phyloP scores from a whole-genome alignment of 2,113 vertebrate species.

The Cyphomyrus discorhynchus region DNA sequence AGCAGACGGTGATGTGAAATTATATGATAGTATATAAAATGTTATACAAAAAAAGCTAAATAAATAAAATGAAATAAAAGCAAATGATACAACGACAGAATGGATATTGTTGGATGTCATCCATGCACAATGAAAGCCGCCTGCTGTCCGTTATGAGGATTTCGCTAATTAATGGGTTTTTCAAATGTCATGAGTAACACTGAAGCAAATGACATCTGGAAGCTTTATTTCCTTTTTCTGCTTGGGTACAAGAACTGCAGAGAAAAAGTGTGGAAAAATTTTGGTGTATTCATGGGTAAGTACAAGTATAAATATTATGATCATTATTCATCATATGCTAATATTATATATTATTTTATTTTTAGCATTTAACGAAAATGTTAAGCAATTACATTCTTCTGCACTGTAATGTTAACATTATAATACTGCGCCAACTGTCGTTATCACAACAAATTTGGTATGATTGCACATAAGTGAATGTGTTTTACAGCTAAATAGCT shows the following conservation, averaged over 20 bases:
- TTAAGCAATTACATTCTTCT: background rate
- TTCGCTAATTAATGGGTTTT: background rate
- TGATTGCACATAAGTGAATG: background rate
- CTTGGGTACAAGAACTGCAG: background rate
- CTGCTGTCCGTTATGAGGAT: background rate
- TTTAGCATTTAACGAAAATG: background rate
- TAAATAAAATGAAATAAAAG: background rate
- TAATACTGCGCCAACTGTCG: background rate
- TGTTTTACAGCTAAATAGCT: background rate
- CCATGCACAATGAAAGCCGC: background rate
- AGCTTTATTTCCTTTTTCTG: background rate
- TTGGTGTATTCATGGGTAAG: background rate
- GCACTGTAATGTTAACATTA: background rate
- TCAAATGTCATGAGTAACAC: background rate
- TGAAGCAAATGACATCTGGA: background rate
- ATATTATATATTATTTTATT: background rate
- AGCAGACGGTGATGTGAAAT: background rate
- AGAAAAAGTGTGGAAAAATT: background rate
- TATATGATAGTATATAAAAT: background rate
- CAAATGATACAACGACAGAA: background rate
- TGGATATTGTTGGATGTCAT: background rate
- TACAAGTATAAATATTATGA: background rate
- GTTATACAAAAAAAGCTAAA: background rate
- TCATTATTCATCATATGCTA: background rate
- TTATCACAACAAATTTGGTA: background rate